Evolutionary conservation across 1,140 invertebrate species (phyloP), one percentile per base, ranked within the genome.

Genomic region (Trichonephila clavata): DNA sequence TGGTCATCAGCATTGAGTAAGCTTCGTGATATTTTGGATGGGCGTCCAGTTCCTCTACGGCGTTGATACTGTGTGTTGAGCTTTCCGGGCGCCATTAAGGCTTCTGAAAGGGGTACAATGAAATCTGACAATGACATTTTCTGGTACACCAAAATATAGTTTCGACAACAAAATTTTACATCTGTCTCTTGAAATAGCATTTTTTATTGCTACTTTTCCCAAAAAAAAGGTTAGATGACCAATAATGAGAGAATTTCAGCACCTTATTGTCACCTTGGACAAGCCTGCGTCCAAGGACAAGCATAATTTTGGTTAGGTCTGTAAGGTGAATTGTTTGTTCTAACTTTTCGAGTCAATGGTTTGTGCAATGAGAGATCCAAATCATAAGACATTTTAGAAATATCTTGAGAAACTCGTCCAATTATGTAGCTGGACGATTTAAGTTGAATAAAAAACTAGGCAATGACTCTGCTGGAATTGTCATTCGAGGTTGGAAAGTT

Each of bases 171-270:
- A n/a, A n/a, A n/a, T n/a, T n/a, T 77, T 77, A 77, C 71, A 27
- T 77, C 71, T 77, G 71, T 77, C 71, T 77, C 71, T 27, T 77
- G 50, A 83, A 83, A 83, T 83, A 57, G 81, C 71, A 77, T 77
- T 77, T 77, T 77, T 77, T 63, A 63, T 63, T 18, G 61, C 61
- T 63, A 20, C 61, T 13, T 63, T 63, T 63, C 16, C 61, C 61
- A 16, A 63, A 20, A 18, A 63, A 63, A 3, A n/a, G 16, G 20
- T 63, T 16, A 63, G 61, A 63, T 63, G 8, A 32, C 71, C 32
- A 77, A 77, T 77, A 77, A 77, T 77, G 71, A 27, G 71, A 77
- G 32, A 77, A 77, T 32, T 77, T 77, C 71, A 24, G 71, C 71
- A 77, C 24, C 0, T 77, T 77, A 32, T 39, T 32, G 71, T 77